Evolutionary conservation across 2,797 vertebrate species (phyloP).

Genomic region (Hippopotamyrus pictus): DNA sequence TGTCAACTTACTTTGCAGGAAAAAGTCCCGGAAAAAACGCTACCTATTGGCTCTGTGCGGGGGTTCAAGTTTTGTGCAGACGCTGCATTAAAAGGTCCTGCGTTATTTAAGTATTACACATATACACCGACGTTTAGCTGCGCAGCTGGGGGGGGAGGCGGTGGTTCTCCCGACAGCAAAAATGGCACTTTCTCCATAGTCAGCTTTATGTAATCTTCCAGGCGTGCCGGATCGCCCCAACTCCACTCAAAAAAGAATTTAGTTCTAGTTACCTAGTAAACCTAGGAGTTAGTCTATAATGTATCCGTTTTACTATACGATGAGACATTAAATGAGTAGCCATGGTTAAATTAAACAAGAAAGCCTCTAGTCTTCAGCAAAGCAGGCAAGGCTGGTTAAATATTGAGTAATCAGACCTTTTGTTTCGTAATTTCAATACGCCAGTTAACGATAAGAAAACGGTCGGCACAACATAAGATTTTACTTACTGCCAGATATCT

Average conservation of each 20-base stretch:
- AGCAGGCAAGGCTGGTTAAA: background rate
- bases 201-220: background rate
- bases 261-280: background rate
- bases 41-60: background rate
- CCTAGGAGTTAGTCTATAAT: background rate
- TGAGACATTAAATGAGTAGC: background rate
- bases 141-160: background rate
- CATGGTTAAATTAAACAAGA: background rate
- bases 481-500: background rate
- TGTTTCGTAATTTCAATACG: background rate
- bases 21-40: background rate
- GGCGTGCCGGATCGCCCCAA: background rate
- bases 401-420: background rate
- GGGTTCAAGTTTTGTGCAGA: background rate
- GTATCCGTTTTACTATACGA: background rate
- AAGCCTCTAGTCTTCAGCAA: background rate
- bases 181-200: constrained; percentile 5
- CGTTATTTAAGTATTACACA: background rate
- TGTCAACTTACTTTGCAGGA: constrained; percentile 14
- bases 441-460: background rate
- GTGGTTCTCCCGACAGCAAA: background rate
- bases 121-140: background rate
- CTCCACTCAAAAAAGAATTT: background rate
- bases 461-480: background rate
- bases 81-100: background rate